Percentiles rank a stretch among this genome's conserved stretches.
Evolutionary conservation across 2,888 invertebrate genomes (phyloP).

Genomic region (Epinotia demarniana): DNA sequence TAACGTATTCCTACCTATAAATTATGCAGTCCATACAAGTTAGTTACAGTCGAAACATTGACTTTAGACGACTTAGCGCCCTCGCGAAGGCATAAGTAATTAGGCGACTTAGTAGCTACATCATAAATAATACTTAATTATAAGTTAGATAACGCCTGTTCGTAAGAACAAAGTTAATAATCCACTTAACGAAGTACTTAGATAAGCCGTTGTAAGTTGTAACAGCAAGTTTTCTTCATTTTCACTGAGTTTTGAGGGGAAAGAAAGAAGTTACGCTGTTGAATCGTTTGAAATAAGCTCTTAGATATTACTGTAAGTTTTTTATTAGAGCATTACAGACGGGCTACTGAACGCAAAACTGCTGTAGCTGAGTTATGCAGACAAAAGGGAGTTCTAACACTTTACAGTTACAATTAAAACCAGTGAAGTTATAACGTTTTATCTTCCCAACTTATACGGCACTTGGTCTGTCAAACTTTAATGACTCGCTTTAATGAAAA

Average conservation of each 20-base stretch:
- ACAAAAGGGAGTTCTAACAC: conserved; percentile 46
- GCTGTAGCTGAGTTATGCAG: conserved; percentile 46
- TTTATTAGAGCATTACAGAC: conserved; percentile 32
- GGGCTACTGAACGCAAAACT: conserved; percentile 38
- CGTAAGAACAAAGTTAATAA: conserved; percentile 55
- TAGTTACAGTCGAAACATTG: conserved; percentile 46
- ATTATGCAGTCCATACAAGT: conserved; percentile 52
- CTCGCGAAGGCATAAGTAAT: conserved; percentile 54
- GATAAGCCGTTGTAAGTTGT: conserved; percentile 43
- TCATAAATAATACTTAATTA: conserved; percentile 61
- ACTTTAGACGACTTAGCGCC: conserved; percentile 54
- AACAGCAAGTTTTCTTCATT: conserved; percentile 49
- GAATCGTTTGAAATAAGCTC: conserved; percentile 47
- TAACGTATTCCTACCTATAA: conserved; percentile 58
- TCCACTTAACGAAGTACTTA: conserved; percentile 51
- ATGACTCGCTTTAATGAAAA: conserved; percentile 32
- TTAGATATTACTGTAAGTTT: conserved; percentile 52
- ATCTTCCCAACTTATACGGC: background rate
- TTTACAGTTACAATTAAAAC: conserved; percentile 18
- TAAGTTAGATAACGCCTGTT: conserved; percentile 55
- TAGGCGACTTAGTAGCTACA: conserved; percentile 52
- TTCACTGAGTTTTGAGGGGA: conserved; percentile 48
- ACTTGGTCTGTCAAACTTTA: conserved; percentile 19
- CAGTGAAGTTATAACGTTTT: conserved; percentile 16
- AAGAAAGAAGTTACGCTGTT: background rate